Base-by-base conservation (phyloP, 1,140 invertebrate species). In the Diorhabda carinulata region DNA sequence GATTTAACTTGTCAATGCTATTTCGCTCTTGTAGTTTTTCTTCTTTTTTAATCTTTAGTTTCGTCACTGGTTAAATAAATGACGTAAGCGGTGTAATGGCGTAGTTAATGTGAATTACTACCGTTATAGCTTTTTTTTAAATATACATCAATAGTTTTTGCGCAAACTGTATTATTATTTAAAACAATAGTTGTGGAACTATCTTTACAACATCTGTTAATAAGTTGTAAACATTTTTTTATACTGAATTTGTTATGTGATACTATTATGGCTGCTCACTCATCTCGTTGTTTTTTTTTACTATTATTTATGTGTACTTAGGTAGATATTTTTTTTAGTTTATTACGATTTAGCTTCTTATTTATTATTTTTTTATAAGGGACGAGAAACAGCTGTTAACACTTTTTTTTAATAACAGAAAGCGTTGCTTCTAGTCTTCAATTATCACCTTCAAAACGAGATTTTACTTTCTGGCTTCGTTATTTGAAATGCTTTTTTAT, bases 221-320 rank as follows among this genome's bases (percentile, higher is more conserved):
- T 62, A 57, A 47, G 72, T 70, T 72, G 72, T 70, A 70, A 69
- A 72, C 62, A 25, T 25, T 25, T 25, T 66, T 67, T 65, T 70
- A 70, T 67, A 70, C 68, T 72, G 67, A 73, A 67, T 69, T 71
- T 71, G 65, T 74, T 74, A 74, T 74, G 73, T 74, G 73, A 74
- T 74, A 74, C 41, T 56, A n/a, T 59, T 57, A 57, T 68, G 69
- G 72, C 72, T 71, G 72, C 72, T 73, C 72, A 73, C 72, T 73
- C 72, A 71, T 71, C 69, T 70, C 64, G 68, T 72, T 72, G 71
- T 70, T 70, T 72, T 69, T 69, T 68, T 62, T 67, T 71, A 68
- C 64, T 69, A 61, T 41, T 70, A 66, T 64, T 40, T 66, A 67
- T 63, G 65, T 43, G 56, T 66, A 66, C 57, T 69, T 65, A 56